Percentiles rank a stretch among this genome's conserved stretches.
Evolutionary conservation across 2,113 vertebrate genomes (phyloP).

Genomic region (Paramisgurnus dabryanus): DNA sequence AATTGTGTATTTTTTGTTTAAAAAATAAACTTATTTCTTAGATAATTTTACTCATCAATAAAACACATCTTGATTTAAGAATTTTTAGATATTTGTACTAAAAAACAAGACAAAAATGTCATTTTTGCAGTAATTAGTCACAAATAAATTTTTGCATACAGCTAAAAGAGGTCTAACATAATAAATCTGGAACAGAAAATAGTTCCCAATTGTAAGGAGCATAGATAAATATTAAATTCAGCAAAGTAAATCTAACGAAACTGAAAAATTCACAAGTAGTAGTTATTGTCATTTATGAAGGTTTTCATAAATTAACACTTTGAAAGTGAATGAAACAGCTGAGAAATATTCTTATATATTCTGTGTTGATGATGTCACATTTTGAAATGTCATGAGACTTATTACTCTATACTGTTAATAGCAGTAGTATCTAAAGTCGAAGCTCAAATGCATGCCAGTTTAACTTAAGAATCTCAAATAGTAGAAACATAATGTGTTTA

Average conservation of each 20-base stretch:
- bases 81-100: too few relatives aligned
- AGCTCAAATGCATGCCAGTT: not conserved
- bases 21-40: too few relatives aligned
- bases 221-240: constrained; percentile 29
- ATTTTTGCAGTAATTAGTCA: constrained; percentile 12
- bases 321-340: not conserved
- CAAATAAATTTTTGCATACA: constrained; percentile 7
- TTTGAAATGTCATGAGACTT: not conserved
- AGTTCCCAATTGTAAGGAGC: not conserved
- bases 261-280: constrained; percentile 15
- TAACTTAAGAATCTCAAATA: constrained; percentile 6
- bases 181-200: constrained; percentile 20
- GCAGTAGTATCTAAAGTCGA: constrained; percentile 6
- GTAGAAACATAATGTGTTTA: not conserved
- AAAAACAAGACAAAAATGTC: not conserved
- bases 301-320: not conserved
- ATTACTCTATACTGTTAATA: not conserved
- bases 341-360: not conserved
- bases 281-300: not conserved
- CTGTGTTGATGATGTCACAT: not conserved
- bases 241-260: constrained; percentile 3
- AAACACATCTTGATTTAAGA: too few relatives aligned
- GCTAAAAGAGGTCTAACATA: constrained; percentile 16
- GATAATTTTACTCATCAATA: too few relatives aligned
- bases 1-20: too few relatives aligned